Evolutionary conservation across 1,140 invertebrate species (phyloP).

Genomic region (Eriocheir sinensis): DNA sequence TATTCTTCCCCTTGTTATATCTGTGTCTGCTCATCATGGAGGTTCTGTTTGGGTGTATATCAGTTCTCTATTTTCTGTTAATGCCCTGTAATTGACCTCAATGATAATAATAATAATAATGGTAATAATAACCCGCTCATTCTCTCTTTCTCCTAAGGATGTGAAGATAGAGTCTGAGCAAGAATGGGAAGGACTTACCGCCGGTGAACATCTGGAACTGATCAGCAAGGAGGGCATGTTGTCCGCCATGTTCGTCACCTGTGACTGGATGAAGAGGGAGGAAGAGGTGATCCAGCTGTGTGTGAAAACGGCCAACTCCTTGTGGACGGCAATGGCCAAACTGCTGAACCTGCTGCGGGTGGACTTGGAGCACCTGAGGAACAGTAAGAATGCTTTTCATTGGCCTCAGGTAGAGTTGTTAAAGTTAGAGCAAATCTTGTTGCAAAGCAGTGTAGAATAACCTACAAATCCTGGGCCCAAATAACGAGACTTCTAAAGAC

Average conservation of each 20-base stretch:
- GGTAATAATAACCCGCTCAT: too few relatives aligned
- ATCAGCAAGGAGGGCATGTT: constrained; percentile 72
- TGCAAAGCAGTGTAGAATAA: too few relatives aligned
- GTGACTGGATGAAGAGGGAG: constrained; percentile 65
- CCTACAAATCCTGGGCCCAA: too few relatives aligned
- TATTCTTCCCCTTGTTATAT: too few relatives aligned
- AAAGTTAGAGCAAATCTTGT: too few relatives aligned
- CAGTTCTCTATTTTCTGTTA: too few relatives aligned
- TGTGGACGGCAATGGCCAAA: constrained; percentile 69
- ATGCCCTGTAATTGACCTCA: too few relatives aligned
- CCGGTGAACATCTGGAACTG: constrained; percentile 65
- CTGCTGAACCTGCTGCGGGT: constrained; percentile 62
- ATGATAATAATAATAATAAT: too few relatives aligned
- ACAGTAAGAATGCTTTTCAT: constrained; percentile 44
- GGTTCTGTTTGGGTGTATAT: too few relatives aligned
- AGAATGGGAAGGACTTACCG: constrained; percentile 71
- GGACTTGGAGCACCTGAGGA: constrained; percentile 64
- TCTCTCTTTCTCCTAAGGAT: constrained; percentile 63
- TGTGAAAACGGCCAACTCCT: constrained; percentile 60
- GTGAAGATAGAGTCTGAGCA: constrained; percentile 72
- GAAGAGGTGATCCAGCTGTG: constrained; percentile 71
- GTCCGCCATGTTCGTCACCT: constrained; percentile 64
- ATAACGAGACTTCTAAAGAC: too few relatives aligned
- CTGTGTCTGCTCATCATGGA: too few relatives aligned
- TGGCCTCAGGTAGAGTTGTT: not conserved